Percentiles rank a stretch among this genome's conserved stretches.
phyloP scores from a whole-genome alignment of 2,888 invertebrate genomes.

The Allophyes oxyacanthae region DNA sequence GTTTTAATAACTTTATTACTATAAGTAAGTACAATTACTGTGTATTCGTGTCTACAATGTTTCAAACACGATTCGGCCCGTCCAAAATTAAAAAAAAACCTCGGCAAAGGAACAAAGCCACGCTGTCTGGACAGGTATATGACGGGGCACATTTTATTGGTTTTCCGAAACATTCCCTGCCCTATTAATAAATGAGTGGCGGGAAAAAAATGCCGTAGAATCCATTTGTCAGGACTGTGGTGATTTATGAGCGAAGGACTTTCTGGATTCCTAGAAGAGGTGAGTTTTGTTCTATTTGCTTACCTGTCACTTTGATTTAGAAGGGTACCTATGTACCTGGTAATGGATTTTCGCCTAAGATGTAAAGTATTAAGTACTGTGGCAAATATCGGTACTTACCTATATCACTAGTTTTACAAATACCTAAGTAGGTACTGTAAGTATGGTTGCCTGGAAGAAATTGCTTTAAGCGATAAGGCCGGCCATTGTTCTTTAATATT shows the following conservation, averaged over 20 bases:
- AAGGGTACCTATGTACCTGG: slow-evolving; percentile 64
- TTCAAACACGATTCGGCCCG: slow-evolving; percentile 61
- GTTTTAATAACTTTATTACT: slow-evolving; percentile 55
- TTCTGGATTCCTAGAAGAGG: slow-evolving; percentile 86
- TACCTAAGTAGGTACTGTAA: too few species aligned
- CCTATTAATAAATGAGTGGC: slow-evolving; percentile 89
- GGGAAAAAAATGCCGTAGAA: slow-evolving; percentile 86
- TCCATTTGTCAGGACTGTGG: slow-evolving; percentile 87
- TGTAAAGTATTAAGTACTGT: slow-evolving; percentile 33
- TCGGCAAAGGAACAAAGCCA: slow-evolving; percentile 82
- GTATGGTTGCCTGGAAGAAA: too few species aligned
- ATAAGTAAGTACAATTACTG: slow-evolving; percentile 51
- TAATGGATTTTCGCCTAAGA: slow-evolving; percentile 49
- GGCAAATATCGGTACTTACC: slow-evolving; percentile 1
- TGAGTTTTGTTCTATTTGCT: slow-evolving; percentile 88
- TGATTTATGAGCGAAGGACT: slow-evolving; percentile 87
- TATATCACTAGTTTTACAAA: too few species aligned
- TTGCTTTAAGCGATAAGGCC: too few species aligned
- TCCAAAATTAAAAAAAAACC: slow-evolving; percentile 70
- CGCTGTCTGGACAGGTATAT: slow-evolving; percentile 90
- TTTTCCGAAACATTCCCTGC: slow-evolving; percentile 88
- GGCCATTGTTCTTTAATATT: too few species aligned
- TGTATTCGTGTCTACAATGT: slow-evolving; percentile 58
- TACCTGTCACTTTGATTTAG: slow-evolving; percentile 88
- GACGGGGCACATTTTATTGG: slow-evolving; percentile 89